Evolutionary conservation across 2,797 vertebrate species (phyloP).

Genomic region (Halcyon chelicuti): DNA sequence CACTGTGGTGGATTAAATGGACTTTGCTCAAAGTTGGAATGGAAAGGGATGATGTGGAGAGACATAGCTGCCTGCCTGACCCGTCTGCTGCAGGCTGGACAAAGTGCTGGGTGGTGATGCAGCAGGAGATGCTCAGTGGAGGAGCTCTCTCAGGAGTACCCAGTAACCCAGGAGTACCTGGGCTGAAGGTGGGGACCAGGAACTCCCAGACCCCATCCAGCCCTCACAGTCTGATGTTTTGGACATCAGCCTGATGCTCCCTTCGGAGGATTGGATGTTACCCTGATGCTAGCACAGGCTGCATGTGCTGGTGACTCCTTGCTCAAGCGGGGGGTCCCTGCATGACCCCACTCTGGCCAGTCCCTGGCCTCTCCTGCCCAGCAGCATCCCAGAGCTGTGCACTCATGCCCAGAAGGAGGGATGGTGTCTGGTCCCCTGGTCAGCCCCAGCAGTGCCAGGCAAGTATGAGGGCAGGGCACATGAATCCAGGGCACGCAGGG

Average conservation of each 20-base stretch:
- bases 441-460: rapidly evolving
- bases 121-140: neutral
- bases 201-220: rapidly evolving
- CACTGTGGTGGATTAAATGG: neutral
- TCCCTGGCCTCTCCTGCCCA: neutral
- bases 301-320: neutral
- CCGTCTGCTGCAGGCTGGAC: rapidly evolving
- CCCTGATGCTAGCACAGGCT: neutral
- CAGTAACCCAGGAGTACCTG: neutral
- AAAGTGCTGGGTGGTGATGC: neutral
- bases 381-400: rapidly evolving
- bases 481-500: neutral
- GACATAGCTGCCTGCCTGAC: rapidly evolving
- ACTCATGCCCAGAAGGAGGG: neutral
- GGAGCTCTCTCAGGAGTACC: rapidly evolving
- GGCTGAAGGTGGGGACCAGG: rapidly evolving
- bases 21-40: neutral
- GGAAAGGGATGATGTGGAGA: neutral
- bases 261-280: rapidly evolving
- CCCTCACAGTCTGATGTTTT: neutral
- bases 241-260: neutral
- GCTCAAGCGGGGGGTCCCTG: neutral
- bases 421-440: neutral
- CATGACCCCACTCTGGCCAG: rapidly evolving
- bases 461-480: neutral